A percentile compares a stretch with the other conserved stretches of the same genome.
These are phyloP conservation scores for Exaiptasia diaphana DNA, from an alignment of 64 coral and sea anemone species.

Conservation along the genomic window DNA sequence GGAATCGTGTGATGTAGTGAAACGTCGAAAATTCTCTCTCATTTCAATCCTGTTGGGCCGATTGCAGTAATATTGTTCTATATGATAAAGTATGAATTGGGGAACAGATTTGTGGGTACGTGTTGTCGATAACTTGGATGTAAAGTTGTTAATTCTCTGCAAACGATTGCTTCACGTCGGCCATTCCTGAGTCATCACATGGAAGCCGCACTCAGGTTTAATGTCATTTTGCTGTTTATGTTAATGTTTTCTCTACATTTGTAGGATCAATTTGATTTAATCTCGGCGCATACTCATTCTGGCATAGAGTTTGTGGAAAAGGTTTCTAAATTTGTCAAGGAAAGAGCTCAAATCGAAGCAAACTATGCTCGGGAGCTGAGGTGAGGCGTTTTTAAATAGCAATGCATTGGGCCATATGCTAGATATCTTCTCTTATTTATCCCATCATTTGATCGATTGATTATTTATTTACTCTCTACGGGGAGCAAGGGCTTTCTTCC, in stretches of 20 bases:
- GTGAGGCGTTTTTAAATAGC: slow-evolving; percentile 51
- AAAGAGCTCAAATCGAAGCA: slow-evolving; percentile 87
- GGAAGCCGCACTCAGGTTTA: background rate
- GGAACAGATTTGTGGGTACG: slow-evolving; percentile 97
- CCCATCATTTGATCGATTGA: background rate
- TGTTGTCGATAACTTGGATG: slow-evolving; percentile 12
- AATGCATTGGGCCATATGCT: background rate
- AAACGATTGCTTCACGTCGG: slow-evolving; percentile 21
- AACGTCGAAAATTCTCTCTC: background rate
- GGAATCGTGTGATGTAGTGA: background rate
- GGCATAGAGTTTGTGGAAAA: slow-evolving; percentile 93
- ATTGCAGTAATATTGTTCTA: background rate
- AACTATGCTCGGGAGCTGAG: slow-evolving; percentile 90
- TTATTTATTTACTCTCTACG: background rate
- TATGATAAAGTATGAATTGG: slow-evolving; percentile 79
- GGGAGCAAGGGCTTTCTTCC: too few relatives aligned
- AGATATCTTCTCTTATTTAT: background rate
- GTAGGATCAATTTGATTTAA: slow-evolving; percentile 94
- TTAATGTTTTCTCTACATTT: background rate
- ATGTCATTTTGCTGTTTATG: background rate
- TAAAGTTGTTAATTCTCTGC: too few relatives aligned
- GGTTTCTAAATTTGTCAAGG: slow-evolving; percentile 93
- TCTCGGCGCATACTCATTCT: slow-evolving; percentile 65
- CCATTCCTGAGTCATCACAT: background rate
- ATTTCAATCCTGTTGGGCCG: background rate